A percentile compares a stretch with the other conserved stretches of the same genome.
phyloP scores from a whole-genome alignment of 2,797 vertebrate genomes.

The Paramormyrops hopkinsi region DNA sequence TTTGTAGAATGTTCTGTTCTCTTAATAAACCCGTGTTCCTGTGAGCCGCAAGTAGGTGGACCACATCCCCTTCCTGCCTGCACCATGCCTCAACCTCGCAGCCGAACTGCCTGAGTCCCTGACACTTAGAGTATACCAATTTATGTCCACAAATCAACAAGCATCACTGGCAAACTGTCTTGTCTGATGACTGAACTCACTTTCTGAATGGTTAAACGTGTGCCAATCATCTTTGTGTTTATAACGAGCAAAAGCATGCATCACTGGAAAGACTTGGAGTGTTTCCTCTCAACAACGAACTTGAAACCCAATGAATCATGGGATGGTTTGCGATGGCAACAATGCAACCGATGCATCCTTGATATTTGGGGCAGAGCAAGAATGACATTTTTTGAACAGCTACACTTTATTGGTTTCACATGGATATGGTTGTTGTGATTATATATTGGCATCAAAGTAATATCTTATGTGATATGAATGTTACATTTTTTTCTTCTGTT shows the following conservation, averaged over 20 bases:
- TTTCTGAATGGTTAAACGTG: neutral
- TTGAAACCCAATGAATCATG: neutral
- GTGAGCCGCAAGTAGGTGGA: no score
- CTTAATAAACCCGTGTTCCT: no score
- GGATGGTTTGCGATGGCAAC: neutral
- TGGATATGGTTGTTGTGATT: neutral
- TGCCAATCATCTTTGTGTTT: neutral
- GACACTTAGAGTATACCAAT: neutral
- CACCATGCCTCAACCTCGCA: no score
- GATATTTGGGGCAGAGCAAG: neutral
- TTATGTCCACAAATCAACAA: neutral
- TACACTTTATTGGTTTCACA: neutral
- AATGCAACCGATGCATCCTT: neutral
- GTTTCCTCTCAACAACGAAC: neutral
- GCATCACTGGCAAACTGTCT: neutral
- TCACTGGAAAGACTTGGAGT: neutral
- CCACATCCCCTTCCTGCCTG: no score
- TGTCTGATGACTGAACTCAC: neutral
- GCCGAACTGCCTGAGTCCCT: no score
- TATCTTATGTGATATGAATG: neutral
- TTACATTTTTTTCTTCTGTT: neutral
- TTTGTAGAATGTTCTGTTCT: no score
- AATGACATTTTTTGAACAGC: neutral
- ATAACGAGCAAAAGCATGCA: neutral
- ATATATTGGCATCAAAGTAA: neutral